Evolutionary conservation across 2,888 invertebrate species (phyloP).

Genomic region (Nyleta sp.): DNA sequence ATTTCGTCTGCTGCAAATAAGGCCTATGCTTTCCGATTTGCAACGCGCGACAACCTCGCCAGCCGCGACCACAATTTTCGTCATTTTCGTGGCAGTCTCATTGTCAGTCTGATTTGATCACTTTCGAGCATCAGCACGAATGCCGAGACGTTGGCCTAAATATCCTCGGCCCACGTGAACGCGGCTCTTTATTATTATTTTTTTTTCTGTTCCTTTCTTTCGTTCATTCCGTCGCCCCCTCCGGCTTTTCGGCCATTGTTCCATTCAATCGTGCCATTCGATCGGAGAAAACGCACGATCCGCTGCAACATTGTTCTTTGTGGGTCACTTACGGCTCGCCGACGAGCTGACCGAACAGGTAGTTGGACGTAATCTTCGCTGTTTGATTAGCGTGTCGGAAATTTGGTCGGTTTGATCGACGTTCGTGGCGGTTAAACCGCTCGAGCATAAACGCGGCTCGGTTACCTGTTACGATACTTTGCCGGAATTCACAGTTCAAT

Average conservation of each 20-base stretch:
- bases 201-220: neutral
- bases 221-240: neutral
- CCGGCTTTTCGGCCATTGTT: slow-evolving; percentile 29
- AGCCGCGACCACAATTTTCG: too few species aligned
- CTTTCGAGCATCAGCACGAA: slow-evolving; percentile 30
- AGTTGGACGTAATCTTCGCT: slow-evolving; percentile 8
- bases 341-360: neutral
- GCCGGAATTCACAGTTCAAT: slow-evolving; percentile 40
- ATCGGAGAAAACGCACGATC: slow-evolving; percentile 7
- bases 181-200: neutral
- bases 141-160: slow-evolving; percentile 43
- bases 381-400: slow-evolving; percentile 32
- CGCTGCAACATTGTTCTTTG: slow-evolving; percentile 2
- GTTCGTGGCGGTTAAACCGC: slow-evolving; percentile 11
- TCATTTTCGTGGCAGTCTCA: slow-evolving; percentile 11
- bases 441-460: slow-evolving; percentile 35
- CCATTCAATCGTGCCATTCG: neutral
- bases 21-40: too few species aligned
- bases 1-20: too few species aligned
- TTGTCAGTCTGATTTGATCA: slow-evolving; percentile 50
- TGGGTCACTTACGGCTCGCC: neutral
- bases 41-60: too few species aligned
- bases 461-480: slow-evolving; percentile 46
- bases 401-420: slow-evolving; percentile 32
- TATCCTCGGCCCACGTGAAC: slow-evolving; percentile 43